Conservation (phyloP, 2,797 vertebrate genomes). For the Falco berigora region DNA sequence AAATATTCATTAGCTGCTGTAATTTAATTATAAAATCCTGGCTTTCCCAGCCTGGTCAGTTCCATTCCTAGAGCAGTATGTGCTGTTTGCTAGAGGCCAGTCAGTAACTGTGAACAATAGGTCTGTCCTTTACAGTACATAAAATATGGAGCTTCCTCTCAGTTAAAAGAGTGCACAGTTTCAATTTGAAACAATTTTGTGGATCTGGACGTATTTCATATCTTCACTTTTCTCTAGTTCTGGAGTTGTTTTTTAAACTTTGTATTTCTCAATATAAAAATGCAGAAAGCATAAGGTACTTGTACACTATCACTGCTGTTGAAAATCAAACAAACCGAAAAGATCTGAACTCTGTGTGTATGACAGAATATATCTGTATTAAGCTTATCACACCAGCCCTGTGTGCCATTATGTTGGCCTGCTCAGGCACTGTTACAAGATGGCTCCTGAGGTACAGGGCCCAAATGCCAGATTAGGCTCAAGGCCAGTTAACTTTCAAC, state of each 20-base stretch:
- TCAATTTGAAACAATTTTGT: not conserved
- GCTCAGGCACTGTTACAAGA: not conserved
- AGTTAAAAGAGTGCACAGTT: not conserved
- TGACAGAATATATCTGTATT: not conserved
- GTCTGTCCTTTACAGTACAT: rapidly evolving
- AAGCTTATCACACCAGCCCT: not conserved
- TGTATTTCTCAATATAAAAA: not conserved
- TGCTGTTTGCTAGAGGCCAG: not conserved
- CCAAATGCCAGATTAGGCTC: not conserved
- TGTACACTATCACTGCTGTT: not conserved
- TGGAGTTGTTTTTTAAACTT: not conserved
- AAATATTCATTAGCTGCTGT: not conserved
- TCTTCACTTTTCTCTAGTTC: not conserved
- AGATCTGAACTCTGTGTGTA: not conserved
- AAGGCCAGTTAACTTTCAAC: not conserved
- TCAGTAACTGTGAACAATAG: not conserved
- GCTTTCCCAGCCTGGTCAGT: not conserved
- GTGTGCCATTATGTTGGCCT: not conserved
- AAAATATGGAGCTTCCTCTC: not conserved
- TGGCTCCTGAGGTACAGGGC: not conserved
- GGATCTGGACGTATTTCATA: not conserved
- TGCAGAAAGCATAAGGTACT: not conserved
- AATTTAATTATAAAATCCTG: not conserved
- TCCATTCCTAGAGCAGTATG: not conserved
- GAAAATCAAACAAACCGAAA: not conserved